Evolutionary conservation across 2,888 invertebrate genomes (phyloP).

Genomic region (Caenorhabditis sp.): DNA sequence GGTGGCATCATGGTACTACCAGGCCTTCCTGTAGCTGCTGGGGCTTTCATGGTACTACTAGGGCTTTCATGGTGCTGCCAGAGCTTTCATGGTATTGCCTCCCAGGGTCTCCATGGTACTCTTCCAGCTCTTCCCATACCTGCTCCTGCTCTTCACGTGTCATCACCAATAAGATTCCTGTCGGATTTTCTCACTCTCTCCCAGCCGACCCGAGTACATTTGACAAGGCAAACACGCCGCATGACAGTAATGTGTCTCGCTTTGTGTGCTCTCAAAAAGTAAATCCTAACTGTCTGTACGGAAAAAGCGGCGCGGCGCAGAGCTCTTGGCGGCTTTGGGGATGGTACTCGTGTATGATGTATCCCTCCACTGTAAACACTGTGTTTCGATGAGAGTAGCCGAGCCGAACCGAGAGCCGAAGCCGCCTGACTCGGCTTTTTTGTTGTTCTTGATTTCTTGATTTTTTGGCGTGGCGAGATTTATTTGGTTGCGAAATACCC

Average conservation of each 20-base stretch:
- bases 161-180: too few relatives aligned
- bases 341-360: background rate
- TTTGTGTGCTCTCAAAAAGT: slow-evolving; percentile 7
- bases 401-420: background rate
- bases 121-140: too few relatives aligned
- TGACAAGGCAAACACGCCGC: slow-evolving; percentile 44
- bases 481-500: too few relatives aligned
- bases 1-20: too few relatives aligned
- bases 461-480: too few relatives aligned
- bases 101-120: too few relatives aligned
- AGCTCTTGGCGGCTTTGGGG: slow-evolving; percentile 21
- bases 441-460: background rate
- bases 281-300: background rate
- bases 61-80: too few relatives aligned
- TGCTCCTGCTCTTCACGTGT: too few relatives aligned
- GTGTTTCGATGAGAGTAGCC: background rate
- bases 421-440: slow-evolving; percentile 4
- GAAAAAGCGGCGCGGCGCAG: background rate
- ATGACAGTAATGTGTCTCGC: slow-evolving; percentile 13
- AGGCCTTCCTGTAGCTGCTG: too few relatives aligned
- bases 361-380: slow-evolving; percentile 10
- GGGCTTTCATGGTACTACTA: too few relatives aligned
- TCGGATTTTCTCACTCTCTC: slow-evolving; percentile 22
- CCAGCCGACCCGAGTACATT: slow-evolving; percentile 34
- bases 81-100: too few relatives aligned